Conservation (phyloP, 2,113 vertebrate genomes). For the Nesogale talazaci region DNA sequence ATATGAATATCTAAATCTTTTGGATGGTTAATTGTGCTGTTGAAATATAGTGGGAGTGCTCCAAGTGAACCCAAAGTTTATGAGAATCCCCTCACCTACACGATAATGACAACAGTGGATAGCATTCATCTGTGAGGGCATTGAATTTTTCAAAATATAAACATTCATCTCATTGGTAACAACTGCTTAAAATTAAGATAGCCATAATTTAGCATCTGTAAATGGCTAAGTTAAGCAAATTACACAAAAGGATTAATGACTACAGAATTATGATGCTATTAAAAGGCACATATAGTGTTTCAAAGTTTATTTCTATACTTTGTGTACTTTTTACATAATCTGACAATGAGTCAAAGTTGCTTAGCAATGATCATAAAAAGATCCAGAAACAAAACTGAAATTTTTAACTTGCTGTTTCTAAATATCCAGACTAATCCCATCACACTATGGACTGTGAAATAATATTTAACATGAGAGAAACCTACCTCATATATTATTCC, state of each 20-base stretch:
- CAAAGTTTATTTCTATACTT: background rate
- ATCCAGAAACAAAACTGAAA: background rate
- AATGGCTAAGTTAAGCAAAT: background rate
- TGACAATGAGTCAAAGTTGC: background rate
- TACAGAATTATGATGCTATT: background rate
- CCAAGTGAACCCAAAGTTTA: slow-evolving; percentile 8
- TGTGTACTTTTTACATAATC: background rate
- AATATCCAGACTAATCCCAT: background rate
- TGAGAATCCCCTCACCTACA: background rate
- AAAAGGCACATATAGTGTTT: background rate
- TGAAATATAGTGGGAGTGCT: background rate
- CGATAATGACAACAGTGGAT: background rate
- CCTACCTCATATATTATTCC: slow-evolving; percentile 28
- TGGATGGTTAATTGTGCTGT: background rate
- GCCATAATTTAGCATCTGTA: background rate
- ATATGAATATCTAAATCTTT: slow-evolving; percentile 44
- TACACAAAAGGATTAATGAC: background rate
- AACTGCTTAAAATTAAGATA: background rate
- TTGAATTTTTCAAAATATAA: slow-evolving; percentile 19
- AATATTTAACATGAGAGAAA: slow-evolving; percentile 1
- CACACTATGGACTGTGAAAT: background rate
- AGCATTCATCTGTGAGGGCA: background rate
- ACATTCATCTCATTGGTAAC: slow-evolving; percentile 35
- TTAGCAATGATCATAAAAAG: background rate
- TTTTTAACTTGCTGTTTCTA: background rate